These are phyloP conservation scores for Sisor rabdophorus DNA, from an alignment of 2,113 vertebrate species.

Conservation along the genomic window DNA sequence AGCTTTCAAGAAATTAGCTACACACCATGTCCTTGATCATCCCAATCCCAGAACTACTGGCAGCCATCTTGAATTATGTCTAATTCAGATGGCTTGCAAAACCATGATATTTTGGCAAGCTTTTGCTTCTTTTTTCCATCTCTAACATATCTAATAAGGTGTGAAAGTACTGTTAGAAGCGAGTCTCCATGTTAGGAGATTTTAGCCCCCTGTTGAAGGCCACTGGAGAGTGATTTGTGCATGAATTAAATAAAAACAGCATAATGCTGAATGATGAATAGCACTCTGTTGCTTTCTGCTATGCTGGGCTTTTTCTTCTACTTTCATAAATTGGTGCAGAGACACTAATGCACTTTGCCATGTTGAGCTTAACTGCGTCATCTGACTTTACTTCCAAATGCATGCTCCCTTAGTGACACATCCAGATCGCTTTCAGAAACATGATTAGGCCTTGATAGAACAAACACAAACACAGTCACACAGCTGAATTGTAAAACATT, in stretches of 20 bases:
- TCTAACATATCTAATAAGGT: slow-evolving; percentile 60
- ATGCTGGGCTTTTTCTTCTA: slow-evolving; percentile 24
- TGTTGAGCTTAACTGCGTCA: slow-evolving; percentile 36
- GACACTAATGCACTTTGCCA: slow-evolving; percentile 34
- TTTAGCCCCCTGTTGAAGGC: slow-evolving; percentile 25
- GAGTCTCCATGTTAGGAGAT: slow-evolving; percentile 37
- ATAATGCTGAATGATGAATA: slow-evolving; percentile 42
- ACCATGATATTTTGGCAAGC: slow-evolving; percentile 40
- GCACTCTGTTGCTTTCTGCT: slow-evolving; percentile 37
- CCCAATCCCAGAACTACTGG: slow-evolving; percentile 6
- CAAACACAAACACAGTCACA: slow-evolving; percentile 28
- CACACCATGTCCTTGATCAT: background rate
- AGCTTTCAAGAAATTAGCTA: slow-evolving; percentile 43
- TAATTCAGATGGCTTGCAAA: slow-evolving; percentile 53
- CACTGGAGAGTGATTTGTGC: slow-evolving; percentile 38
- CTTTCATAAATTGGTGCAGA: slow-evolving; percentile 28
- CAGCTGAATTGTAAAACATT: slow-evolving; percentile 23
- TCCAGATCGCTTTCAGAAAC: slow-evolving; percentile 31
- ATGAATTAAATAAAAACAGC: slow-evolving; percentile 37
- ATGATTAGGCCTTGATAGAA: background rate
- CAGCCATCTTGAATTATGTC: slow-evolving; percentile 48
- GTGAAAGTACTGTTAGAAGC: slow-evolving; percentile 48
- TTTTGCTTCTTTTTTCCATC: slow-evolving; percentile 52
- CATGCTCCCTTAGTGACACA: slow-evolving; percentile 23
- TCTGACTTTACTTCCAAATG: slow-evolving; percentile 34